Evolutionary conservation across 1,140 invertebrate genomes (phyloP).

Genomic region (Nomia melanderi): DNA sequence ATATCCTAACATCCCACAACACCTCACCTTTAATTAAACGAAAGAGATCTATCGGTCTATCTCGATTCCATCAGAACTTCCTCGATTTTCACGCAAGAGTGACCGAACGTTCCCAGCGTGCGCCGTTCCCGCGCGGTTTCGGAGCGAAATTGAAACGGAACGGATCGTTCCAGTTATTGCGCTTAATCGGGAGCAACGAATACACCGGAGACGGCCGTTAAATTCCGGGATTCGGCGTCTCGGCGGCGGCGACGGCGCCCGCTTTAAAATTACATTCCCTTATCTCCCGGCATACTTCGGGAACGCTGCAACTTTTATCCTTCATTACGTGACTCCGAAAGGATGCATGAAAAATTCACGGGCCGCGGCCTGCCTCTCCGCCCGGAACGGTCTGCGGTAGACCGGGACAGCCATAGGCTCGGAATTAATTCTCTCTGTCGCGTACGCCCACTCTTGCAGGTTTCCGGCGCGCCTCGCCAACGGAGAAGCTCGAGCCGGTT

Average conservation of each 20-base stretch:
- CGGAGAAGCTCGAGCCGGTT: not conserved
- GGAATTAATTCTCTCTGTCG: slow-evolving; percentile 26
- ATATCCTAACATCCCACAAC: no score
- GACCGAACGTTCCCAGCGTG: no score
- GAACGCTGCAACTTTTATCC: slow-evolving; percentile 26
- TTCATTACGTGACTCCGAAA: slow-evolving; percentile 36
- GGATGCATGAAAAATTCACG: slow-evolving; percentile 34
- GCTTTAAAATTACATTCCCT: slow-evolving; percentile 29
- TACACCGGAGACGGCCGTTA: slow-evolving; percentile 2
- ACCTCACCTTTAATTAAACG: no score
- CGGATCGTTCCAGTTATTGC: slow-evolving; percentile 6
- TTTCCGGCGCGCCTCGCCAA: not conserved
- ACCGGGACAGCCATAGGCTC: slow-evolving; percentile 14
- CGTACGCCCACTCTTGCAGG: not conserved
- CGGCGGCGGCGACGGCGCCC: not conserved
- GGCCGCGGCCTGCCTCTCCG: not conserved
- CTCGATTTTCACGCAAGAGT: no score
- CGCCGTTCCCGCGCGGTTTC: no score
- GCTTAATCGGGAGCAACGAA: slow-evolving; percentile 1
- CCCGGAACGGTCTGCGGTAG: not conserved
- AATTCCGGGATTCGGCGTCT: not conserved
- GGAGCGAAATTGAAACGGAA: not conserved
- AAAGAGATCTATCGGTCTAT: no score
- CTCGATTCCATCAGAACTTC: no score
- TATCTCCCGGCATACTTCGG: slow-evolving; percentile 22